Evolutionary conservation across 2,797 vertebrate species (phyloP).

Genomic region (Triplophysa yarkandensis): DNA sequence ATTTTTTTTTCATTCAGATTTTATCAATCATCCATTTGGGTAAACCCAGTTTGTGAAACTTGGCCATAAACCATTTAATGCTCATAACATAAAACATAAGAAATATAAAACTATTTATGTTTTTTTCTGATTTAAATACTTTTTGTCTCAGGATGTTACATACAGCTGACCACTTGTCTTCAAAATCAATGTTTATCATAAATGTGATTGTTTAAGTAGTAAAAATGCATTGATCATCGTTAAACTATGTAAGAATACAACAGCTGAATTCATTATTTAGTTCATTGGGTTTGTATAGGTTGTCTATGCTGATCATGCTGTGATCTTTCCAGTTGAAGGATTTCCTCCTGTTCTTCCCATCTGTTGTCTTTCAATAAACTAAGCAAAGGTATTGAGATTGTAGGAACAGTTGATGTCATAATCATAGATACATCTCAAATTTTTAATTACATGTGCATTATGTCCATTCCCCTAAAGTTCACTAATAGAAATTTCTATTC

Average conservation of each 20-base stretch:
- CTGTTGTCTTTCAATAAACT: constrained; percentile 48
- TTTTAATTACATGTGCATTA: neutral
- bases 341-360: constrained; percentile 55
- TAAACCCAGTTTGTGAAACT: too few species aligned
- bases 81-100: too few species aligned
- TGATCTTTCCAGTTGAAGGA: constrained; percentile 43
- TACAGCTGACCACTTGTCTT: too few species aligned
- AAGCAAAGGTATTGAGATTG: constrained; percentile 20
- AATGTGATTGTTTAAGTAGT: too few species aligned
- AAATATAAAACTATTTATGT: too few species aligned
- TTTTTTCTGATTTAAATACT: too few species aligned
- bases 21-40: too few species aligned
- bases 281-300: constrained; percentile 5
- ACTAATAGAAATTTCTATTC: neutral
- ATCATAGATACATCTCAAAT: neutral
- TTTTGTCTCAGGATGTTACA: too few species aligned
- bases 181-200: too few species aligned
- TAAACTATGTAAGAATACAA: neutral
- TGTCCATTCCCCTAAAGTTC: neutral
- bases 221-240: too few species aligned
- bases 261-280: constrained; percentile 8
- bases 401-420: constrained; percentile 3
- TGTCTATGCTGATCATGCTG: constrained; percentile 18
- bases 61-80: too few species aligned
- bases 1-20: too few species aligned